Percentiles rank a stretch among this genome's conserved stretches.
phyloP scores from a whole-genome alignment of 2,113 vertebrate genomes.

The Heterotis niloticus region DNA sequence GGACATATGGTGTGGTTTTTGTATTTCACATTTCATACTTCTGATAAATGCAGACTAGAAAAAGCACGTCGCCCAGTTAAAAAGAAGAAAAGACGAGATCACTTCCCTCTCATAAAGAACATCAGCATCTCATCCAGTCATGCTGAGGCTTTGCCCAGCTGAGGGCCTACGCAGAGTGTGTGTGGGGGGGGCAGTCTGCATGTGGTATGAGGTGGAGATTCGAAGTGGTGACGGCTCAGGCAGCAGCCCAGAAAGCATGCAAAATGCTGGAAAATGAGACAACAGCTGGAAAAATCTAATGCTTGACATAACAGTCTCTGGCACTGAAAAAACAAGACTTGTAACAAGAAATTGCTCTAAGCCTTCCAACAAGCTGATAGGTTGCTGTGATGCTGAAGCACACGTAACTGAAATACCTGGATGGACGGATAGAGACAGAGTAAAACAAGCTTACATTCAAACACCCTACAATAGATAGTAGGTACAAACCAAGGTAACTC shows the following conservation, averaged over 20 bases:
- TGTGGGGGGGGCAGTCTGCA: not conserved
- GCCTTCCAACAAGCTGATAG: not conserved
- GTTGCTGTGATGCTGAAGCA: not conserved
- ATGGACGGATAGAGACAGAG: too few relatives aligned
- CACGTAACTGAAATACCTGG: not conserved
- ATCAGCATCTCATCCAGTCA: not conserved
- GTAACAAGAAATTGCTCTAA: not conserved
- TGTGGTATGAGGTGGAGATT: not conserved
- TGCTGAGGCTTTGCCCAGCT: not conserved
- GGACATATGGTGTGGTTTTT: too few relatives aligned
- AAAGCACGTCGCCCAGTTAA: not conserved
- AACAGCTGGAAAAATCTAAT: slow-evolving; percentile 27
- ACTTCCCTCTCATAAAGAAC: slow-evolving; percentile 11
- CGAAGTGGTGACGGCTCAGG: not conserved
- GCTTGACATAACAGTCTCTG: slow-evolving; percentile 11
- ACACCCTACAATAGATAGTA: too few relatives aligned
- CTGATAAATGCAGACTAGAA: not conserved
- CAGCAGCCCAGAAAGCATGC: slow-evolving; percentile 2
- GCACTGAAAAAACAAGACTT: not conserved
- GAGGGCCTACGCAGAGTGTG: too few relatives aligned
- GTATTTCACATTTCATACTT: not conserved
- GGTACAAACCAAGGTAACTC: too few relatives aligned
- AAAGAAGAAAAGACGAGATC: not conserved
- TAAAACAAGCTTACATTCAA: too few relatives aligned
- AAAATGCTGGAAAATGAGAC: slow-evolving; percentile 30